Base-by-base conservation (phyloP, 2,797 vertebrate genomes). In the Labroides dimidiatus region DNA sequence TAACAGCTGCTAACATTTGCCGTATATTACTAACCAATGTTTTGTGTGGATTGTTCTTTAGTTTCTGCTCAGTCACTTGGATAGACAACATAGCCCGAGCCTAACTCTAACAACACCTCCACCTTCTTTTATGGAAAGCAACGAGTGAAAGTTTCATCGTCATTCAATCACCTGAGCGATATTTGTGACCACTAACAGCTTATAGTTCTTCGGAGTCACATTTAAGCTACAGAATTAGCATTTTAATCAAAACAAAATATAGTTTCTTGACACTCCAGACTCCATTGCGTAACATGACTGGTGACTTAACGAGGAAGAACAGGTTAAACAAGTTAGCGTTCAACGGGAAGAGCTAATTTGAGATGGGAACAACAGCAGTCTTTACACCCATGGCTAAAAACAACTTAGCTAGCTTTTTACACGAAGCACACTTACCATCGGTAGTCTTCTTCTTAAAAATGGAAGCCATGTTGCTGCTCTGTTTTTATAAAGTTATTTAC, bases 391-490 rank as follows among this genome's bases (percentile, higher is more conserved):
- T 33, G 30, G 90, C 84, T 90, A 87, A 78, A 87, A 91, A 90
- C 84, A 91, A 87, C 58, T 85, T 81, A 86, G 90, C 89, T 90
- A 85, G 87, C 75, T 78, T 62, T 44, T 36, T 14, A 65, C 64
- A 71, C 64, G 14, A 9, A 77, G 54, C 63, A 72, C 91, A 95
- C 97, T 98, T 91, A 99, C 97, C 97, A 10, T 99, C 97, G 47
- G 95, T 95, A 0, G 96, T 99, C 90, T 98, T 98, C 95, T 97
- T 99, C 95, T 97, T 99, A 88, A 99, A 98, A 66, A 98, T 88
- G 50, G 95, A 96, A 67, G 95, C 95, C 97, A 99, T 99, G 86
- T 74, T 75, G 72, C 52, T 53, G 58, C 23, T 80, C 42, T 33
- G 5, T 33, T 33, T 69, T 10, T 78, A 2, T 67, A 2, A n/a